Evolutionary conservation across 2,113 vertebrate genomes (phyloP).

Genomic region (Tor tambroides): DNA sequence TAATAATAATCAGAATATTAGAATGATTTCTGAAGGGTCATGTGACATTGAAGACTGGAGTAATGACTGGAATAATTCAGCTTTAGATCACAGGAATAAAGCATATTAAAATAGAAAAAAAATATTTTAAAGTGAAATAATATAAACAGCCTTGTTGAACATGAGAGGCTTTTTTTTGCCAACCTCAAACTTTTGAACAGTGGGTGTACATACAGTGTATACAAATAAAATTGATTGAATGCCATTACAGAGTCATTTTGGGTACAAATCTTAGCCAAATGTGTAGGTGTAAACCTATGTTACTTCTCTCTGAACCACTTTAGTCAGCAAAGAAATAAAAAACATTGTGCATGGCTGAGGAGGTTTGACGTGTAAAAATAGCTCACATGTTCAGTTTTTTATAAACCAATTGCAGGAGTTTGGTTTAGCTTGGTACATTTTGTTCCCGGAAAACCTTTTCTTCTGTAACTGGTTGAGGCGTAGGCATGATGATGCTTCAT

Average conservation of each 20-base stretch:
- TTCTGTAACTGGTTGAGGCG: background rate
- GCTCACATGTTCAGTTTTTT: background rate
- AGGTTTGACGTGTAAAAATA: background rate
- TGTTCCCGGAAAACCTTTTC: background rate
- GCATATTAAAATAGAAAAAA: too few species aligned
- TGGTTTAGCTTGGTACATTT: background rate
- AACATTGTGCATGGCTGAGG: too few species aligned
- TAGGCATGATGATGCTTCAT: background rate
- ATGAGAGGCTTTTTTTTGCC: too few species aligned
- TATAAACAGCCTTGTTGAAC: too few species aligned
- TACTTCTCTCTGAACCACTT: background rate
- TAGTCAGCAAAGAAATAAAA: background rate
- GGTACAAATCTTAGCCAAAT: background rate
- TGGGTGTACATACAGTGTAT: background rate
- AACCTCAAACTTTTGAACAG: background rate
- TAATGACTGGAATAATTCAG: background rate
- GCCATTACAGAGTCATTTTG: too few species aligned
- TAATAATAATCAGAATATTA: background rate
- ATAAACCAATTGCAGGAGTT: background rate
- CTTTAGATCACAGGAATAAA: too few species aligned
- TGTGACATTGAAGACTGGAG: background rate
- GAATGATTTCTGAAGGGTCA: background rate
- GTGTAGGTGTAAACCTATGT: background rate
- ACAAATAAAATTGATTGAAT: background rate
- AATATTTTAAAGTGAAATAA: background rate